Conservation (phyloP, 2,888 invertebrate species). For the Cephus rjabovi region DNA sequence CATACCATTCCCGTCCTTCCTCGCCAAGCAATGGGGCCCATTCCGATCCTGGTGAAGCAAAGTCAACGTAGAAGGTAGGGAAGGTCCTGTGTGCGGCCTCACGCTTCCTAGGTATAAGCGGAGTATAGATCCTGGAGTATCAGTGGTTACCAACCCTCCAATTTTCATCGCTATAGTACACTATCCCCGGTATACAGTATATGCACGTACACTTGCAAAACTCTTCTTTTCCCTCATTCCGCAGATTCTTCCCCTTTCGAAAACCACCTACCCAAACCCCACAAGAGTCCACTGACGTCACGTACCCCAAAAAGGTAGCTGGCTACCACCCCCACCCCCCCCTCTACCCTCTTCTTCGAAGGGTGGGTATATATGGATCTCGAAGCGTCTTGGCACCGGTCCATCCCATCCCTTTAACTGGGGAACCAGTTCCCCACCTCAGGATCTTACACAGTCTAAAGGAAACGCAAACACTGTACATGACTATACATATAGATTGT, state of each 20-base stretch:
- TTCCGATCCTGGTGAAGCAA: background rate
- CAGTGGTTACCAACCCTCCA: background rate
- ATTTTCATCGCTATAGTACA: background rate
- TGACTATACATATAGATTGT: background rate
- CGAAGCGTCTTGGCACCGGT: conserved; percentile 13
- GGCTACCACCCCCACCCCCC: background rate
- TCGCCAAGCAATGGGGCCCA: no score
- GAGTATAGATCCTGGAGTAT: background rate
- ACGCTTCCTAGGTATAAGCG: background rate
- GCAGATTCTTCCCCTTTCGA: background rate
- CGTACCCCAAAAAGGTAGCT: background rate
- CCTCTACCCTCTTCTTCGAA: background rate
- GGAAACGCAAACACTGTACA: background rate
- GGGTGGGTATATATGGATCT: conserved; percentile 10
- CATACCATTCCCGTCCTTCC: no score
- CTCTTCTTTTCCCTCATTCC: background rate
- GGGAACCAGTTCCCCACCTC: conserved; percentile 1
- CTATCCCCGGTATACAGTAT: background rate
- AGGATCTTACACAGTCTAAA: background rate
- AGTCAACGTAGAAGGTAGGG: background rate
- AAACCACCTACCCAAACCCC: background rate
- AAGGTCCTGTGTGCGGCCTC: background rate
- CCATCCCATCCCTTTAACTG: conserved; percentile 11
- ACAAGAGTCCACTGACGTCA: background rate
- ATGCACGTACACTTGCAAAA: background rate